These are phyloP conservation scores for Orchestes rusci DNA, from an alignment of 2,888 invertebrate genomes.

Conservation along the genomic window DNA sequence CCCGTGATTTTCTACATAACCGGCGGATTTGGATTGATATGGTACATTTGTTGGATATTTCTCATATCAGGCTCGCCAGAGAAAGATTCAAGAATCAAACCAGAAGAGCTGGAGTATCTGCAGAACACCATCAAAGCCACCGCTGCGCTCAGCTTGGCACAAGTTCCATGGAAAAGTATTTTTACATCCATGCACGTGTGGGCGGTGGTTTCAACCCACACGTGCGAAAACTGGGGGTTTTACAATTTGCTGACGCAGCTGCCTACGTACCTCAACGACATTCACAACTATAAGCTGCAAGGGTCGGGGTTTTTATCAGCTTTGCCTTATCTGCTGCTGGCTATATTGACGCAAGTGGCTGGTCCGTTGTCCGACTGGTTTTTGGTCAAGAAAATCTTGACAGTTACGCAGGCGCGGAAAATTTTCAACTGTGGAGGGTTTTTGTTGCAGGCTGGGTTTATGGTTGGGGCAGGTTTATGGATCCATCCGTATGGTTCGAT, in stretches of 20 bases:
- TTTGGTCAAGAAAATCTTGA: too few relatives aligned
- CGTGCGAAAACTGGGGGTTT: conserved; percentile 86
- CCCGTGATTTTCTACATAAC: too few relatives aligned
- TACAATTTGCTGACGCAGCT: conserved; percentile 76
- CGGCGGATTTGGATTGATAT: conserved; percentile 60
- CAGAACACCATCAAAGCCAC: conserved; percentile 49
- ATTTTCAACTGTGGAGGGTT: too few relatives aligned
- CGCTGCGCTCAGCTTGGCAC: conserved; percentile 45
- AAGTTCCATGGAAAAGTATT: conserved; percentile 75
- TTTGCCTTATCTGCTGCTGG: too few relatives aligned
- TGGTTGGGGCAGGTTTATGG: too few relatives aligned
- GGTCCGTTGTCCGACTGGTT: too few relatives aligned
- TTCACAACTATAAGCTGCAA: too few relatives aligned
- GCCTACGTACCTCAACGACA: conserved; percentile 79
- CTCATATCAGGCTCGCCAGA: conserved; percentile 68
- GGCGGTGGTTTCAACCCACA: conserved; percentile 51
- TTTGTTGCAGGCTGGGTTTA: too few relatives aligned
- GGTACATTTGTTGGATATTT: conserved; percentile 64
- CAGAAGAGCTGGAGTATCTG: conserved; percentile 68
- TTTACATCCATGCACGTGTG: conserved; percentile 70
- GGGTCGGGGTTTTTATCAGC: too few relatives aligned
- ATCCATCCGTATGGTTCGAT: too few relatives aligned
- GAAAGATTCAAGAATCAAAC: conserved; percentile 62
- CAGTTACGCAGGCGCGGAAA: too few relatives aligned
- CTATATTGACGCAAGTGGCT: too few relatives aligned